Conservation (phyloP, 2,113 vertebrate species). For the Setophaga coronata region DNA sequence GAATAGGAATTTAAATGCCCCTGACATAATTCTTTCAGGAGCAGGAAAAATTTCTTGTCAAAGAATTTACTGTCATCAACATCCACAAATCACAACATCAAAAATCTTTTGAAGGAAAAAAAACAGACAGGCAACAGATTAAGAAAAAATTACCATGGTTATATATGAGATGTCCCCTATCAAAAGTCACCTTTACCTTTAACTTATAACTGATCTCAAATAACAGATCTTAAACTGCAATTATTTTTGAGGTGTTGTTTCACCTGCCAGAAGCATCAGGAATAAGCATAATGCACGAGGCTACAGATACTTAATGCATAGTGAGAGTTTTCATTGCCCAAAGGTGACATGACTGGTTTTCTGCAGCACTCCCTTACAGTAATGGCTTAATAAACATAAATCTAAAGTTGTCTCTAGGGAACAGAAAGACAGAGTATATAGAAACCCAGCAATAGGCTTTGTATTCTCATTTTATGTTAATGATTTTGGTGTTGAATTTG, state of each 20-base stretch:
- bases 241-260: constrained; percentile 4
- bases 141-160: neutral
- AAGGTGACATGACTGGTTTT: neutral
- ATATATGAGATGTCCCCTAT: neutral
- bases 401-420: neutral
- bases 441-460: neutral
- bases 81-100: neutral
- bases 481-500: neutral
- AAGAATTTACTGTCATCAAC: neutral
- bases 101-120: neutral
- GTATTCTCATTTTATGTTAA: neutral
- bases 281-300: neutral
- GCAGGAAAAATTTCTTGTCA: neutral
- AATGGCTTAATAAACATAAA: neutral
- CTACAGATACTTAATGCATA: neutral
- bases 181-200: neutral
- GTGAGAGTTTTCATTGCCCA: neutral
- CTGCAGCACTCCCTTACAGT: neutral
- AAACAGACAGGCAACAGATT: neutral
- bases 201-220: neutral
- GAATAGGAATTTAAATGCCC: neutral
- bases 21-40: neutral
- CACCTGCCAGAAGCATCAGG: neutral
- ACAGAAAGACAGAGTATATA: neutral
- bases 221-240: neutral